These are phyloP conservation scores for Acrobasis suavella DNA, from an alignment of 2,888 invertebrate species.

Conservation along the genomic window DNA sequence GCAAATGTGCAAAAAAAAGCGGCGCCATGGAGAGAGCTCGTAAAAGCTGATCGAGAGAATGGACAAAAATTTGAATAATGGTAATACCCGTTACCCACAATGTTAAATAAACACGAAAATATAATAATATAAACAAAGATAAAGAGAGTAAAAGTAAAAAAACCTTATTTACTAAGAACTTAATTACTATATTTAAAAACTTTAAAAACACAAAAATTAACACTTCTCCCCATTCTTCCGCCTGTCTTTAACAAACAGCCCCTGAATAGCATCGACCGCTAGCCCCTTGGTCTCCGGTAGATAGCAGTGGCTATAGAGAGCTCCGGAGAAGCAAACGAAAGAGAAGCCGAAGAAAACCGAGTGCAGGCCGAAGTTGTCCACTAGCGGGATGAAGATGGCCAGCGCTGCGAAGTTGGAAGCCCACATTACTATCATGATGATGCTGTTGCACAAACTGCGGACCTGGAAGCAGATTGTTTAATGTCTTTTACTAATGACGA, in stretches of 20 bases:
- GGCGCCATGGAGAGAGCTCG: no score
- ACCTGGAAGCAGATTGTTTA: slow-evolving; percentile 44
- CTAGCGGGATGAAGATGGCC: slow-evolving; percentile 59
- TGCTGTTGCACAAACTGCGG: slow-evolving; percentile 56
- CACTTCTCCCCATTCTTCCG: neutral
- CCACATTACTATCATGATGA: slow-evolving; percentile 53
- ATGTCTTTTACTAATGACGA: no score
- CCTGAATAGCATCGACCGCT: slow-evolving; percentile 57
- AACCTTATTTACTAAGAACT: no score
- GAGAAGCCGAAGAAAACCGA: slow-evolving; percentile 66
- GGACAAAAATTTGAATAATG: no score
- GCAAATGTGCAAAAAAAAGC: no score
- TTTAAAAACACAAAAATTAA: neutral
- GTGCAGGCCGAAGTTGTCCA: slow-evolving; percentile 53
- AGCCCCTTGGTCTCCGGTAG: slow-evolving; percentile 72
- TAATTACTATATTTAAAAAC: no score
- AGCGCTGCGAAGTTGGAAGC: slow-evolving; percentile 58
- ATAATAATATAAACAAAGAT: no score
- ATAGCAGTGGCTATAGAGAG: slow-evolving; percentile 53
- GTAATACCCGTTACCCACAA: no score
- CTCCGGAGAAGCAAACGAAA: slow-evolving; percentile 50
- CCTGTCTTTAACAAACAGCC: slow-evolving; percentile 44
- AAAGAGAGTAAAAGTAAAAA: no score
- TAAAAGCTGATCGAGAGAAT: no score
- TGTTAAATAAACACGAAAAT: no score